Evolutionary conservation across 2,113 vertebrate species (phyloP).

Genomic region (Corvus cornix): DNA sequence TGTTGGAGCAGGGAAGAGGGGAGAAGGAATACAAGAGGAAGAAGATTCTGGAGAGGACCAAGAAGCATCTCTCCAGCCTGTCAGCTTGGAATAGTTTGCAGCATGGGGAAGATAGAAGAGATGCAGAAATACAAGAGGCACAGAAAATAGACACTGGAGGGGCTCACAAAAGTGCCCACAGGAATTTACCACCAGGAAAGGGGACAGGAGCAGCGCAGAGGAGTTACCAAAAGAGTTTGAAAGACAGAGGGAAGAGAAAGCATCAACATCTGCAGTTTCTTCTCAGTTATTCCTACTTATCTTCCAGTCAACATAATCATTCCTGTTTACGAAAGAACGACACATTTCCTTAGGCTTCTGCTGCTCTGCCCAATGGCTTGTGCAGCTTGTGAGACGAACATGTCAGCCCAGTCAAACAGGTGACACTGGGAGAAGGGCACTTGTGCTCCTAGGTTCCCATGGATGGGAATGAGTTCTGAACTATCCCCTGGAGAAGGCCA

Average conservation of each 20-base stretch:
- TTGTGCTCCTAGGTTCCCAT: fast-evolving
- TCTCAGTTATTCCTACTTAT: background rate
- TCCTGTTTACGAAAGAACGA: background rate
- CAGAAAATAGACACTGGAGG: background rate
- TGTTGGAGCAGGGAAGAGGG: background rate
- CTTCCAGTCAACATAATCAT: background rate
- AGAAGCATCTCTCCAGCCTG: background rate
- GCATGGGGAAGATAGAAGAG: background rate
- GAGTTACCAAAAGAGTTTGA: background rate
- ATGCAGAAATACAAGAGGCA: background rate
- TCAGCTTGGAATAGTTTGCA: background rate
- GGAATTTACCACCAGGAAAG: background rate
- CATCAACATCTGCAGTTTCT: background rate
- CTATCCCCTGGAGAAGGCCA: background rate
- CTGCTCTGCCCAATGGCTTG: background rate
- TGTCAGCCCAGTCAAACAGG: fast-evolving
- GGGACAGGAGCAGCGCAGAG: fast-evolving
- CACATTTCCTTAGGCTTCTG: background rate
- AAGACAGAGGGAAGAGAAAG: background rate
- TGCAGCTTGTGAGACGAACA: background rate
- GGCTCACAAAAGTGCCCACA: background rate
- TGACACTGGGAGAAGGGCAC: background rate
- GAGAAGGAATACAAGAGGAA: background rate
- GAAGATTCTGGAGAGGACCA: background rate
- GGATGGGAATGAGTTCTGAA: background rate